phyloP scores from a whole-genome alignment of 2,797 vertebrate species.

The Megalops cyprinoides region DNA sequence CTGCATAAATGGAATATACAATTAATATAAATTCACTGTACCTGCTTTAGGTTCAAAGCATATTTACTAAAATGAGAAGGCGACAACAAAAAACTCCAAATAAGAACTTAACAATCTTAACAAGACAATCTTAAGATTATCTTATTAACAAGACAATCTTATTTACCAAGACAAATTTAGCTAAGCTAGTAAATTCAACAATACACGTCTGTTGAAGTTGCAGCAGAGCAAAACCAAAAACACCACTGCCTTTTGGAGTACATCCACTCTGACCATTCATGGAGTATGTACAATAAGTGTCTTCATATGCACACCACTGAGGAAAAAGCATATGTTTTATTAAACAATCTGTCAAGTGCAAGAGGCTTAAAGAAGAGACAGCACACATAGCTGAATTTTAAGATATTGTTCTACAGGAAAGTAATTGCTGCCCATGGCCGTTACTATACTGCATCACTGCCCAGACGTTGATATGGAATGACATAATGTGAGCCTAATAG shows the following conservation, averaged over 20 bases:
- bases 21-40: no score
- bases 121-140: no score
- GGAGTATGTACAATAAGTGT: slow-evolving; percentile 20
- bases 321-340: slow-evolving; percentile 48
- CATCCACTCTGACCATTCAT: slow-evolving; percentile 33
- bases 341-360: slow-evolving; percentile 41
- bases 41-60: neutral
- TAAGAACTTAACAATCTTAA: neutral
- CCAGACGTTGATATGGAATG: slow-evolving; percentile 35
- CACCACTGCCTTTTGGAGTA: neutral
- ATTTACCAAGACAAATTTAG: slow-evolving; percentile 2
- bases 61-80: neutral
- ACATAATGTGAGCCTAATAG: slow-evolving; percentile 40
- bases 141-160: no score
- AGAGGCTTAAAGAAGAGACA: slow-evolving; percentile 35
- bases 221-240: no score
- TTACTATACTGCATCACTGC: slow-evolving; percentile 24
- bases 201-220: no score
- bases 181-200: neutral
- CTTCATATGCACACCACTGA: slow-evolving; percentile 36
- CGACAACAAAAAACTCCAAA: neutral
- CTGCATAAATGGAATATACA: neutral
- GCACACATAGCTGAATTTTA: slow-evolving; percentile 37
- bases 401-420: slow-evolving; percentile 37
- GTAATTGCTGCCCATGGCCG: slow-evolving; percentile 36